These are phyloP conservation scores for Gymnorhina tibicen DNA, from an alignment of 2,113 vertebrate genomes.

Conservation along the genomic window DNA sequence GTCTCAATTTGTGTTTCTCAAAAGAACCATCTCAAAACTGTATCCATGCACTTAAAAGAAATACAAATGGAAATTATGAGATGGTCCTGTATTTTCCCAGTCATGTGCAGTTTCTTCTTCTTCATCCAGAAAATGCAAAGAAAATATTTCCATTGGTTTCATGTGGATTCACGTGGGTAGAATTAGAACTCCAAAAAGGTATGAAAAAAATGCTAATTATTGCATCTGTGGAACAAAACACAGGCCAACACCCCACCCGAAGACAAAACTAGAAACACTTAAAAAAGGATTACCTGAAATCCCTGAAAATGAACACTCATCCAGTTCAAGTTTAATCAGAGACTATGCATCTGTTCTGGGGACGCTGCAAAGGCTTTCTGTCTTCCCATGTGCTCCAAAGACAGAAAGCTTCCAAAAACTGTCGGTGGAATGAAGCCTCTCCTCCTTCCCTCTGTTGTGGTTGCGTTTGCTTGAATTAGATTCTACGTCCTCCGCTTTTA, in stretches of 20 bases:
- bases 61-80: neutral
- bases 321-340: neutral
- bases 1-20: neutral
- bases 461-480: neutral
- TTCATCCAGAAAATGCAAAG: neutral
- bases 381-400: neutral
- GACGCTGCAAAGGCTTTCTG: neutral
- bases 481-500: neutral
- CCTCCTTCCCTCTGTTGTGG: neutral
- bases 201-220: neutral
- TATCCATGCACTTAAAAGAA: neutral
- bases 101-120: neutral
- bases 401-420: constrained; percentile 3
- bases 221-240: neutral
- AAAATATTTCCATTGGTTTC: neutral
- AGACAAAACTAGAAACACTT: neutral
- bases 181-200: neutral
- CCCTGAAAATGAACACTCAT: neutral
- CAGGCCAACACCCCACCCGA: neutral
- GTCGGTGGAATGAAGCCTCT: neutral
- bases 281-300: neutral
- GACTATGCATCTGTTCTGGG: neutral
- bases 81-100: neutral
- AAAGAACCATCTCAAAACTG: neutral
- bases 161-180: neutral